phyloP scores from a whole-genome alignment of 2,113 vertebrate species.

The Archocentrus centrarchus region DNA sequence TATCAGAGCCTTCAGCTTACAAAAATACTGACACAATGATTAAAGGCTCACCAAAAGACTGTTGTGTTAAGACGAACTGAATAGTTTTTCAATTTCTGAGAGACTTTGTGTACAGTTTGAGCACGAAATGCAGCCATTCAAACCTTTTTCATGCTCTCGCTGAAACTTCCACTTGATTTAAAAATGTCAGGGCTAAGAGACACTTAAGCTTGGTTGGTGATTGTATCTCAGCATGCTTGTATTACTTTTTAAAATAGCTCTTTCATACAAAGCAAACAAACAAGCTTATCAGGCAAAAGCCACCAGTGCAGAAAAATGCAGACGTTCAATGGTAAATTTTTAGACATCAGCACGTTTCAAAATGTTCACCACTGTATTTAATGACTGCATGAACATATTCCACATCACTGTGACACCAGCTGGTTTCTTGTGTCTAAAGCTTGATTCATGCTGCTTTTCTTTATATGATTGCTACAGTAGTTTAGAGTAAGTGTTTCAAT shows the following conservation, averaged over 20 bases:
- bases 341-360: too few relatives aligned
- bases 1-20: not conserved
- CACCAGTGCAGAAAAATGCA: not conserved
- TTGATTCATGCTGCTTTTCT: too few relatives aligned
- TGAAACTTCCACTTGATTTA: not conserved
- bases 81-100: too few relatives aligned
- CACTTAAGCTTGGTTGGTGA: not conserved
- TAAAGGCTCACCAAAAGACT: not conserved
- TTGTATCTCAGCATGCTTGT: not conserved
- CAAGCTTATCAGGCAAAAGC: not conserved
- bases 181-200: not conserved
- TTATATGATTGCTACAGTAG: too few relatives aligned
- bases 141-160: not conserved
- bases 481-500: not conserved
- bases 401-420: too few relatives aligned
- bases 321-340: too few relatives aligned
- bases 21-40: not conserved
- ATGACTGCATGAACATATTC: too few relatives aligned
- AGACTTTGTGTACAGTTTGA: too few relatives aligned
- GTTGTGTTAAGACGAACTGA: not conserved
- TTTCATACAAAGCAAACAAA: not conserved
- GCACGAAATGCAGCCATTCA: fast-evolving
- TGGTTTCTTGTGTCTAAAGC: too few relatives aligned
- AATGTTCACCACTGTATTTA: too few relatives aligned
- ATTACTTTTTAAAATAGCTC: not conserved